Evolutionary conservation across 2,113 vertebrate genomes (phyloP).

Genomic region (Telmatochromis sp.): DNA sequence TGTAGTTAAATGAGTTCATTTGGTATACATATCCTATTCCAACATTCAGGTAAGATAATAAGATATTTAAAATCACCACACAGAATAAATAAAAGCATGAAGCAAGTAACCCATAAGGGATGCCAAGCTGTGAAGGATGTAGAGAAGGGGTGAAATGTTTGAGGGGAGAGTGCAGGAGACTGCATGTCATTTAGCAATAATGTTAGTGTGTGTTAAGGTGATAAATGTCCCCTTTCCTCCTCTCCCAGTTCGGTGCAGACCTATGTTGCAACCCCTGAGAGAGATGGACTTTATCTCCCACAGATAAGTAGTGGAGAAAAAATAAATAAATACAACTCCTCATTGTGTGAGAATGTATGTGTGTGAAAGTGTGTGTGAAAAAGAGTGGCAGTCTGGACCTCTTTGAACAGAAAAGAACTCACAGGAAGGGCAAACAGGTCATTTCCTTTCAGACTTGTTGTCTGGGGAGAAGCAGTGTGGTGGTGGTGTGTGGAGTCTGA

Average conservation of each 20-base stretch:
- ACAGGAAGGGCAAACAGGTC: conserved; percentile 64
- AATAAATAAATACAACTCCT: conserved; percentile 65
- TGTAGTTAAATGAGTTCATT: neutral
- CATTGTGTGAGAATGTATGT: conserved; percentile 19
- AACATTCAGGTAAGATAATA: neutral
- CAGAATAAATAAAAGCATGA: neutral
- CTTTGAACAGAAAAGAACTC: conserved; percentile 58
- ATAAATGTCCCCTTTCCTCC: conserved; percentile 73
- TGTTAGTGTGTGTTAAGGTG: conserved; percentile 59
- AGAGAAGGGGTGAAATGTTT: conserved; percentile 19
- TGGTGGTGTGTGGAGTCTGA: neutral
- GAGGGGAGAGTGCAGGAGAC: conserved; percentile 26
- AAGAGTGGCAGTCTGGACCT: conserved; percentile 34
- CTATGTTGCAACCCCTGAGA: conserved; percentile 32
- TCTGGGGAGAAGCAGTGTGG: conserved; percentile 30
- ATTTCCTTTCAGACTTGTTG: conserved; percentile 61
- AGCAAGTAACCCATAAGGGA: neutral
- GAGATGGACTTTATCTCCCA: conserved; percentile 65
- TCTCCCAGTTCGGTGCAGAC: conserved; percentile 35
- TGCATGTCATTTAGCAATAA: conserved; percentile 60
- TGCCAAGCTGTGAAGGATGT: conserved; percentile 2
- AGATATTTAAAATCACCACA: neutral
- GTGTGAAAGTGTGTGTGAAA: neutral
- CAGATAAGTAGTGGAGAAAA: conserved; percentile 59
- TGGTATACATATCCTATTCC: neutral